Evolutionary conservation across 2,888 invertebrate genomes (phyloP), one percentile per base, ranked within the genome.

Genomic region (Dryadula phaetusa): DNA sequence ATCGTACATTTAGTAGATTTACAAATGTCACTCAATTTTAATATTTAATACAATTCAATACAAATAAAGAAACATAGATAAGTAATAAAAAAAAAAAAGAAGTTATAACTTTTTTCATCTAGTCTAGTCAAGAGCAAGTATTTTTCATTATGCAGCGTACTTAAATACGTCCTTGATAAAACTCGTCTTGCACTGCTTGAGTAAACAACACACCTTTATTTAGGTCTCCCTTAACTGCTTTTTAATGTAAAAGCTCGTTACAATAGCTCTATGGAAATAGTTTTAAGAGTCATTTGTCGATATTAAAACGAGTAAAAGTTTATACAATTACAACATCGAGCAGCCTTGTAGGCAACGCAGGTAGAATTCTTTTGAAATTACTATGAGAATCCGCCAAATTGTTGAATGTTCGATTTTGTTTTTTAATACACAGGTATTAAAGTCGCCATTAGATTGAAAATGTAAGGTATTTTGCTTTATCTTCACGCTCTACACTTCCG

Each of bases 281-380:
- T 4, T 8, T 44, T 68, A 68, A 53, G 58, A 47, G 37, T 44
- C 37, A 40, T 25, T 63, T 7, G 14, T 10, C 25, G 18, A 61
- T 61, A 28, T 52, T 47, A 22, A 62, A 64, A 16, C 40, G 53
- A 60, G 70, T 70, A 70, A 70, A 70, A 67, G 68, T 66, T 64
- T 18, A 64, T 56, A 56, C 52, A 49, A 70, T 70, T 68, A 66
- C 70, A 66, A 70, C 68, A 68, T 58, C 53, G 32, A 44, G 40
- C 52, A 68, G 63, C 70, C 70, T 70, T 70, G 70, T 62, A 47
- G 52, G 28, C n/a, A 32, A 28, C 60, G 63, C 68, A 70, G 70
- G 66, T 68, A 68, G 70, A 66, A 70, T 68, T 70, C 70, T 62
- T 68, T 70, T 53, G 63, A 66, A 68, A 68, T 66, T 66, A 62